phyloP scores from a whole-genome alignment of 2,113 vertebrate species.

The Lichenostomus cassidix region DNA sequence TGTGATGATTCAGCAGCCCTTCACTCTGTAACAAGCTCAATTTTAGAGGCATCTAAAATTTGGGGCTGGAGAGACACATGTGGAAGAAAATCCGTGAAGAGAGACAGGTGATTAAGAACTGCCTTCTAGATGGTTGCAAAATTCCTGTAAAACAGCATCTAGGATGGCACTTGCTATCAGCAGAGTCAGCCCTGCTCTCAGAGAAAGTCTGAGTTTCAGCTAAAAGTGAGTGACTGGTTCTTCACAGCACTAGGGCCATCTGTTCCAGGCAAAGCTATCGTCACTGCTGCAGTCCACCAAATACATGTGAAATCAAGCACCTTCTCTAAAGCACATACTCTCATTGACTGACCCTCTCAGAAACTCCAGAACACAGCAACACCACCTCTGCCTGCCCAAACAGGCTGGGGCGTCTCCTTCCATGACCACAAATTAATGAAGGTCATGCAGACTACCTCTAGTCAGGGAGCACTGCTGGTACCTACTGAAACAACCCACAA shows the following conservation, averaged over 20 bases:
- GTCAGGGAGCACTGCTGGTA: neutral
- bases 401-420: neutral
- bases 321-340: neutral
- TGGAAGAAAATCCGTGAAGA: neutral
- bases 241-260: neutral
- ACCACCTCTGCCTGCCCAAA: neutral
- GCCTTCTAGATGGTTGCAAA: neutral
- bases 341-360: rapidly evolving
- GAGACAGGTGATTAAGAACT: neutral
- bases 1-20: neutral
- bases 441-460: neutral
- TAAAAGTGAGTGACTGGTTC: neutral
- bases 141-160: neutral
- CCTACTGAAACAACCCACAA: neutral
- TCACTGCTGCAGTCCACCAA: neutral
- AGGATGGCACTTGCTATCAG: neutral
- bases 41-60: neutral
- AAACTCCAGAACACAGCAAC: neutral
- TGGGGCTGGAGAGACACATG: neutral
- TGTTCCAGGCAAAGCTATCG: neutral
- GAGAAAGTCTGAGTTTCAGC: neutral
- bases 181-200: neutral
- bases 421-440: neutral
- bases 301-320: rapidly evolving
- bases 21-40: neutral